These are phyloP conservation scores for Chinchilla lanigera DNA, from an alignment of 2,113 vertebrate species.

Conservation along the genomic window DNA sequence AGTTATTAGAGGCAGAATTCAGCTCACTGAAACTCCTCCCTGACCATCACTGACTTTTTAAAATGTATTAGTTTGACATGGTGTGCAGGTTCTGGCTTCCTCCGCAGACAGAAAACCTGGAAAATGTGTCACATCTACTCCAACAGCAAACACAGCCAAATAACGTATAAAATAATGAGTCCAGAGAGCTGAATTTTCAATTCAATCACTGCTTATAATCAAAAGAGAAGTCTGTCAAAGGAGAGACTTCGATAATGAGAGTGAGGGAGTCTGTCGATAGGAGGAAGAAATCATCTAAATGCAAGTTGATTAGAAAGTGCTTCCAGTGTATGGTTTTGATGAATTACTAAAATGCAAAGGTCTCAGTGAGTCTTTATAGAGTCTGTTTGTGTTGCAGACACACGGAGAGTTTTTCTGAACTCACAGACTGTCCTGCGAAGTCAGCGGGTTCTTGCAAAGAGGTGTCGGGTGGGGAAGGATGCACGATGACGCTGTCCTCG, in stretches of 20 bases:
- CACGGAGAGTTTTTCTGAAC: neutral
- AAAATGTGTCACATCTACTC: neutral
- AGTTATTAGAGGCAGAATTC: neutral
- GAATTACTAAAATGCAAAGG: neutral
- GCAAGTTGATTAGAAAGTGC: neutral
- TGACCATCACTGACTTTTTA: neutral
- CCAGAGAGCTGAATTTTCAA: neutral
- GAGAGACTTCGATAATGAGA: neutral
- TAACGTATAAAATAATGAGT: neutral
- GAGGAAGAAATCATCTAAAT: neutral
- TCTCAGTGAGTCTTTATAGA: neutral
- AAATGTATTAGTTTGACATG: neutral
- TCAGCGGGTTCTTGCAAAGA: neutral
- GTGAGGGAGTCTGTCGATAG: neutral
- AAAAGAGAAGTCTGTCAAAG: neutral
- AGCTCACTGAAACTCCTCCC: neutral
- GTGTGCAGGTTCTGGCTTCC: neutral
- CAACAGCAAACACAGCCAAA: neutral
- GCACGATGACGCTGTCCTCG: neutral
- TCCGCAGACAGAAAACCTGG: neutral
- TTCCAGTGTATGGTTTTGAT: neutral
- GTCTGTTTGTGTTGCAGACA: neutral
- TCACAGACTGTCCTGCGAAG: neutral
- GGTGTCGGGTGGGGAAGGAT: neutral
- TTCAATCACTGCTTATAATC: neutral